Evolutionary conservation across 2,797 vertebrate genomes (phyloP), one percentile per base, ranked within the genome.

Genomic region (Taenioides sp.): DNA sequence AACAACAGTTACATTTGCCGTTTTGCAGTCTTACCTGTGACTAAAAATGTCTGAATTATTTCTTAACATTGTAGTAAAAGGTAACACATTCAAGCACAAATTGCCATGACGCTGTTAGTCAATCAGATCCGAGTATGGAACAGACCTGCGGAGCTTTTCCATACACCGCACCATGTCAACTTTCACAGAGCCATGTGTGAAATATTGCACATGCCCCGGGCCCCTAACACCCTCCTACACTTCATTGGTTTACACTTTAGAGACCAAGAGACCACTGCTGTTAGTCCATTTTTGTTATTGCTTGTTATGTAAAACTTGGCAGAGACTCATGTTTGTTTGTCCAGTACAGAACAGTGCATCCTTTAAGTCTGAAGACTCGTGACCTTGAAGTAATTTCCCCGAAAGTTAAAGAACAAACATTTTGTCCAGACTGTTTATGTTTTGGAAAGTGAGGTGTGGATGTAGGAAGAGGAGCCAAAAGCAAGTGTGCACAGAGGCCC

Each of bases 381-480:
- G 34, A 16, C 10, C 34, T 4, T 63, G 61, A 63, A 47, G 43
- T 47, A 16, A 47, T 16, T 47, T 47, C 61, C 34, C 22, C 5
- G 5, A 63, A 63, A 63, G 61, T 79, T n/a, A 40, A 52, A 72
- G 67, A 58, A 23, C 17, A 74, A 73, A 73, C 55, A 23, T 76
- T 58, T 77, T 77, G 14, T 71, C 58, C 49, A 83, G 80, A 2
- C 34, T 76, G 74, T 75, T 74, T 62, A 66, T 72, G 61, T 11
- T 71, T 66, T 71, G 73, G 54, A 67, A 31, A 0, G 69, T 64
- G 31, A 71, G 10, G 76, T 74, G 58, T 37, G 71, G 75, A 43
- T 40, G 79, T 78, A 64, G 77, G 78, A 86, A 80, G 83, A 76
- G 70, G 71, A 85, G 86, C 87, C 86, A 89, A 85, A 79, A 86